A percentile compares a stretch with the other conserved stretches of the same genome.
Evolutionary conservation across 2,113 vertebrate genomes (phyloP).

Genomic region (Mesocricetus auratus): DNA sequence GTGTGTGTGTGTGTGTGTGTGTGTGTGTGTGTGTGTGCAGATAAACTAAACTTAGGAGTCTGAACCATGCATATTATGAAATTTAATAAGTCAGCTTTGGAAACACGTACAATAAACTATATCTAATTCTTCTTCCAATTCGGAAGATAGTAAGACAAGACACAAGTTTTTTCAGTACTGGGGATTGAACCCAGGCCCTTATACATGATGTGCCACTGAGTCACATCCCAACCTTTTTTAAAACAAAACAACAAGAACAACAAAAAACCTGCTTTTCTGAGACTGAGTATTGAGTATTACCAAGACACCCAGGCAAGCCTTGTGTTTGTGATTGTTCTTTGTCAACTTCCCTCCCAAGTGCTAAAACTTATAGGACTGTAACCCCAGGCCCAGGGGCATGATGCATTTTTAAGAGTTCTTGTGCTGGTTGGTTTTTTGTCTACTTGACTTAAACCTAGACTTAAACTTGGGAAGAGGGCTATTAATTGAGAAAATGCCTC

Average conservation of each 20-base stretch:
- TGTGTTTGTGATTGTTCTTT: not conserved
- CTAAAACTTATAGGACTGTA: too few species aligned
- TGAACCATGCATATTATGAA: not conserved
- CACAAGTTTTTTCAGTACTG: not conserved
- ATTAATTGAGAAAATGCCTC: not conserved
- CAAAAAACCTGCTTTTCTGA: not conserved
- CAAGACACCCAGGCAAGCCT: not conserved
- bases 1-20: not conserved
- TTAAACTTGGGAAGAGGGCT: not conserved
- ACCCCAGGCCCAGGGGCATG: too few species aligned
- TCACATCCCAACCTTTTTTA: not conserved
- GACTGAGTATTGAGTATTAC: not conserved
- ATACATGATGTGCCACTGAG: too few species aligned
- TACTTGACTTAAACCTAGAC: not conserved
- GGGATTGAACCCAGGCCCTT: not conserved
- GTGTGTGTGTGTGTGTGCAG: not conserved
- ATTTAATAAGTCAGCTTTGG: not conserved
- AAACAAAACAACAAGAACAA: not conserved
- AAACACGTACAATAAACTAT: not conserved
- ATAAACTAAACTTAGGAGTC: conserved; percentile 5
- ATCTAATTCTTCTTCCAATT: not conserved
- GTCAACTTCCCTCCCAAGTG: not conserved
- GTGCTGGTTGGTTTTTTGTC: not conserved
- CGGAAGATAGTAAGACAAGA: not conserved
- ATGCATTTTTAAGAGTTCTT: not conserved